Evolutionary conservation across 2,888 invertebrate species (phyloP).

Genomic region (Sabellastarte sp.): DNA sequence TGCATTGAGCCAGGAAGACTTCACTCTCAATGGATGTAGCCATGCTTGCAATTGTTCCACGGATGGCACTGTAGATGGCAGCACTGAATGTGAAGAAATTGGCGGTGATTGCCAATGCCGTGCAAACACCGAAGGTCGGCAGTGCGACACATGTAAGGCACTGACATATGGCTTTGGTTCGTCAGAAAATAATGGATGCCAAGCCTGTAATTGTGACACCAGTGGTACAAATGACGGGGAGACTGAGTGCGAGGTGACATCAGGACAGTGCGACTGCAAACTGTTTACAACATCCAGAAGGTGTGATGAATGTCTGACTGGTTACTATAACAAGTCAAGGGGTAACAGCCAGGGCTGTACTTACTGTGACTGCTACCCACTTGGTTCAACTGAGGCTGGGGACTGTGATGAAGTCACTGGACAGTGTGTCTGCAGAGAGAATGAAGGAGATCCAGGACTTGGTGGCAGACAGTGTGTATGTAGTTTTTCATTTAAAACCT

Average conservation of each 20-base stretch:
- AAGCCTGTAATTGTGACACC: slow-evolving; percentile 18
- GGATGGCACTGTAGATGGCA: slow-evolving; percentile 12
- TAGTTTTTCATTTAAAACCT: no score
- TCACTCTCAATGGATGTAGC: slow-evolving; percentile 12
- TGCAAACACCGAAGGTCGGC: slow-evolving; percentile 8
- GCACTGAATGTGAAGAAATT: slow-evolving; percentile 68
- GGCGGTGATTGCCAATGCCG: slow-evolving; percentile 29
- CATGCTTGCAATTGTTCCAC: slow-evolving; percentile 13
- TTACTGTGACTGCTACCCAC: slow-evolving; percentile 19
- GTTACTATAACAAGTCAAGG: slow-evolving; percentile 14
- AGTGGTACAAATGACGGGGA: slow-evolving; percentile 6
- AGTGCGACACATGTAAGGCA: slow-evolving; percentile 13
- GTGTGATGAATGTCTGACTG: slow-evolving; percentile 20
- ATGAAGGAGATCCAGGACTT: slow-evolving; percentile 8
- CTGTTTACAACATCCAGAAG: background rate
- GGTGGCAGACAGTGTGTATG: slow-evolving; percentile 18
- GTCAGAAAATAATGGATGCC: slow-evolving; percentile 14
- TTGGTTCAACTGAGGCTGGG: slow-evolving; percentile 10
- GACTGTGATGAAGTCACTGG: slow-evolving; percentile 19
- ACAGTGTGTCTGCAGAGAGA: slow-evolving; percentile 18
- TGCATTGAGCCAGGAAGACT: slow-evolving; percentile 10
- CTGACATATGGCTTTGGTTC: slow-evolving; percentile 8
- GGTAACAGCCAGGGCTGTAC: slow-evolving; percentile 16
- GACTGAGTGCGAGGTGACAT: slow-evolving; percentile 14
- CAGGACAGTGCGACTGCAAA: slow-evolving; percentile 35